Evolutionary conservation across 2,797 vertebrate genomes (phyloP), one percentile per base, ranked within the genome.

Genomic region (Paguma larvata): DNA sequence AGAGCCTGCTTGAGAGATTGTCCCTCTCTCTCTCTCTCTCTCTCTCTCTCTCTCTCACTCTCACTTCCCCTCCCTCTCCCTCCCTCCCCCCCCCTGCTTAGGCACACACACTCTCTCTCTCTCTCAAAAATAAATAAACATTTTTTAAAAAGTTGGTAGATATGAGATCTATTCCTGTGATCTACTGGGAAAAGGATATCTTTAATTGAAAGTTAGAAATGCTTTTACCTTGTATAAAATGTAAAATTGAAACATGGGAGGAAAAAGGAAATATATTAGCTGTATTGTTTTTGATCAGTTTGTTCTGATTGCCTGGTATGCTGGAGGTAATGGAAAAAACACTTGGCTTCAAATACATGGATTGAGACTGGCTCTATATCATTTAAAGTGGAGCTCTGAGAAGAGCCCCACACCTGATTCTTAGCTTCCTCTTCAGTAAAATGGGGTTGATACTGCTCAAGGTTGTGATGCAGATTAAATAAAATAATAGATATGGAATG

Each of bases 141-240:
- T 93, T 94, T 59, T 23, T 9, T 59, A 59, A 73, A 72, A 91
- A 89, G 30, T 53, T 83, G 14, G n/a, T 92, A 83, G 77, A 48
- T 13, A 51, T 46, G 23, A 79, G 14, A 65, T 82, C 23, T 34
- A 44, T 95, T 87, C 23, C 56, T 95, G 85, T 83, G 73, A 89
- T 92, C 62, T 96, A 15, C 53, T 80, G 63, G 62, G 32, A 63
- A 95, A 85, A 96, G 12, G 10, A 70, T 93, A 1, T 89, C 73
- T 94, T 87, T 91, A 30, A 79, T 73, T 91, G 34, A 89, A 96
- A 90, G 11, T 91, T 80, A 85, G 63, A 84, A 73, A 94, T 38
- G 16, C 82, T 78, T 97, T 93, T 92, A 91, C 93, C 91, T 97
- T 92, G 23, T 85, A 56, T 95, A 86, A 62, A 79, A 78, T 93